Conservation (phyloP, 2,888 invertebrate genomes). For the Clostera curtula region DNA sequence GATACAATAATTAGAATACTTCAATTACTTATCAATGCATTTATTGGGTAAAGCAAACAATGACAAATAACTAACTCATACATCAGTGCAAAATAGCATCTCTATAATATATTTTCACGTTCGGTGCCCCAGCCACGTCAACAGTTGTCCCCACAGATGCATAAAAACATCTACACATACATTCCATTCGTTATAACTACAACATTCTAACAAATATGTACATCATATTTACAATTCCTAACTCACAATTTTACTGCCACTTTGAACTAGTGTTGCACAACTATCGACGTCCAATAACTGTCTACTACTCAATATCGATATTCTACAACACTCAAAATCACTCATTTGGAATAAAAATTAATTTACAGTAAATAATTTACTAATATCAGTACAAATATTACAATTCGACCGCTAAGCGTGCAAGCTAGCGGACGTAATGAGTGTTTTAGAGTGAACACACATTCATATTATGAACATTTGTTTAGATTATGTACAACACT, state of each 20-base stretch:
- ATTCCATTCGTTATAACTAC: constrained; percentile 56
- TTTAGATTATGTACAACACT: too few relatives aligned
- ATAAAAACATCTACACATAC: constrained; percentile 46
- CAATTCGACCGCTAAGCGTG: too few relatives aligned
- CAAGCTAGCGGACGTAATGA: too few relatives aligned
- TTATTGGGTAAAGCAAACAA: constrained; percentile 14
- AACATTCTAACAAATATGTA: constrained; percentile 43
- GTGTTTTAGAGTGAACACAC: too few relatives aligned
- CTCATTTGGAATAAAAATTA: too few relatives aligned
- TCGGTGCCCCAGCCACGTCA: constrained; percentile 38
- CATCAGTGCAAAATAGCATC: not conserved
- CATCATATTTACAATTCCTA: constrained; percentile 51
- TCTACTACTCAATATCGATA: too few relatives aligned
- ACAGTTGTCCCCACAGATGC: constrained; percentile 44
- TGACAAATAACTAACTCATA: not conserved
- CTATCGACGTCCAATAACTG: too few relatives aligned
- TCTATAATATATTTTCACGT: constrained; percentile 8
- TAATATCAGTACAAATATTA: too few relatives aligned
- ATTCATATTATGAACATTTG: too few relatives aligned
- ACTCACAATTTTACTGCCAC: constrained; percentile 38
- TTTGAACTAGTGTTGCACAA: too few relatives aligned
- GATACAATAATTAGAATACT: constrained; percentile 12
- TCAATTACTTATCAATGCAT: constrained; percentile 18
- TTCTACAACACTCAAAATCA: too few relatives aligned
- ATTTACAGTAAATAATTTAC: too few relatives aligned